A percentile compares a stretch with the other conserved stretches of the same genome.
These are phyloP conservation scores for Latheticus oryzae DNA, from an alignment of 2,888 invertebrate genomes.

Conservation along the genomic window DNA sequence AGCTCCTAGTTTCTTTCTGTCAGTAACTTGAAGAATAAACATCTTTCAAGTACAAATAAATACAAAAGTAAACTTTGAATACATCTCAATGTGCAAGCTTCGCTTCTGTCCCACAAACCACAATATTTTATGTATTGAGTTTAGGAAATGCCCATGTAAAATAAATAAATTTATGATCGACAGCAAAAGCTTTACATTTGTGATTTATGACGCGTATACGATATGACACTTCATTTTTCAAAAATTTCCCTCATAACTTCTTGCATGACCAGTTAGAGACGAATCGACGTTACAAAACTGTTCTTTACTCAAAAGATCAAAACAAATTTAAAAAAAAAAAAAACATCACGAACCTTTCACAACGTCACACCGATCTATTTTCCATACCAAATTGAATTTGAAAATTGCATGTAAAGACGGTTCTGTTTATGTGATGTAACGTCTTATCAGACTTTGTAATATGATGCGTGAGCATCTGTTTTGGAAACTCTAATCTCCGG, in stretches of 20 bases:
- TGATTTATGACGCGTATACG: constrained; percentile 9
- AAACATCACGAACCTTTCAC: too few species aligned
- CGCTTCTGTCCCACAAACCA: too few species aligned
- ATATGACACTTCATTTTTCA: constrained; percentile 11
- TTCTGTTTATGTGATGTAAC: not conserved
- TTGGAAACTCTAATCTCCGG: constrained; percentile 6
- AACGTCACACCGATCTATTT: constrained; percentile 10
- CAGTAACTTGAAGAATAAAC: too few species aligned
- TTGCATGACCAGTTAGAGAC: constrained; percentile 1
- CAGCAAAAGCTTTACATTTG: constrained; percentile 1
- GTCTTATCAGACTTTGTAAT: constrained; percentile 9
- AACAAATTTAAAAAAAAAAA: constrained; percentile 2
- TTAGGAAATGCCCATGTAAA: constrained; percentile 2
- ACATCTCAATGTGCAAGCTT: too few species aligned
- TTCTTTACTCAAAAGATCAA: too few species aligned
- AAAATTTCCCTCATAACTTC: constrained; percentile 2
- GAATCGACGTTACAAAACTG: not conserved
- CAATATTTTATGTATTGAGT: not conserved
- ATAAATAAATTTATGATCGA: constrained; percentile 12
- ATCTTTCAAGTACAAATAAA: too few species aligned
- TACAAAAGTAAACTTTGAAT: too few species aligned
- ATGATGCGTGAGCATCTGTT: constrained; percentile 12
- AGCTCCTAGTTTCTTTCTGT: too few species aligned
- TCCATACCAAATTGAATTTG: constrained; percentile 14
- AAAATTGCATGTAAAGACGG: constrained; percentile 7